These are phyloP conservation scores for Augiades crinisus DNA, from an alignment of 2,888 invertebrate species.

Conservation along the genomic window DNA sequence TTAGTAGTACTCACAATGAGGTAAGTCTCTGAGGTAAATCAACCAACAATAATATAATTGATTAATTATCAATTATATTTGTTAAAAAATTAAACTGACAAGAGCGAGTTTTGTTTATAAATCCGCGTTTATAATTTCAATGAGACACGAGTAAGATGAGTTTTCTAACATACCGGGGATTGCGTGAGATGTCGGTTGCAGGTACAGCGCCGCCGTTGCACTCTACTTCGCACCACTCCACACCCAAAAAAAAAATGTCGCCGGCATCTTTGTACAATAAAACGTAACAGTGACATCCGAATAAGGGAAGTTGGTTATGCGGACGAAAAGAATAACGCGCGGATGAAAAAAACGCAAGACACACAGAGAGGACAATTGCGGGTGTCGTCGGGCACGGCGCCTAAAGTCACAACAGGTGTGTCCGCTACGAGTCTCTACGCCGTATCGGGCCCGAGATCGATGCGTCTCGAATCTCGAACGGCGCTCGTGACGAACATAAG, in stretches of 20 bases:
- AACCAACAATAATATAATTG: too few species aligned
- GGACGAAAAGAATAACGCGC: too few species aligned
- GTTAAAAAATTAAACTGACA: too few species aligned
- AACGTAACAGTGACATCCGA: neutral
- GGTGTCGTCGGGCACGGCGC: neutral
- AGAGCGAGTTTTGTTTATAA: too few species aligned
- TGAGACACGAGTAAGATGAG: slow-evolving; percentile 38
- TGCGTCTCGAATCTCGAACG: slow-evolving; percentile 10
- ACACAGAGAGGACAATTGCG: neutral
- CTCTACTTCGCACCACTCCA: slow-evolving; percentile 61
- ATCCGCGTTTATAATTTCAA: too few species aligned
- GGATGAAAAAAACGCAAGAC: neutral
- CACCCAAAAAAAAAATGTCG: slow-evolving; percentile 21
- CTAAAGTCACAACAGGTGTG: slow-evolving; percentile 16
- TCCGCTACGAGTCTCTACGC: neutral
- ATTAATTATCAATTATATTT: too few species aligned
- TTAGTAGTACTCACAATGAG: too few species aligned
- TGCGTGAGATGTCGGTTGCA: slow-evolving; percentile 51
- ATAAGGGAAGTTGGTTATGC: too few species aligned
- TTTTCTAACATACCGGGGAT: slow-evolving; percentile 70
- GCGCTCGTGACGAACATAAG: neutral
- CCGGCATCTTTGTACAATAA: neutral
- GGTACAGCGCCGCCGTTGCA: slow-evolving; percentile 50
- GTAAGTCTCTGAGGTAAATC: too few species aligned
- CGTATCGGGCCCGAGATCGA: slow-evolving; percentile 6